Evolutionary conservation across 1,140 invertebrate species (phyloP), one percentile per base, ranked within the genome.

Genomic region (Drosophila takahashii): DNA sequence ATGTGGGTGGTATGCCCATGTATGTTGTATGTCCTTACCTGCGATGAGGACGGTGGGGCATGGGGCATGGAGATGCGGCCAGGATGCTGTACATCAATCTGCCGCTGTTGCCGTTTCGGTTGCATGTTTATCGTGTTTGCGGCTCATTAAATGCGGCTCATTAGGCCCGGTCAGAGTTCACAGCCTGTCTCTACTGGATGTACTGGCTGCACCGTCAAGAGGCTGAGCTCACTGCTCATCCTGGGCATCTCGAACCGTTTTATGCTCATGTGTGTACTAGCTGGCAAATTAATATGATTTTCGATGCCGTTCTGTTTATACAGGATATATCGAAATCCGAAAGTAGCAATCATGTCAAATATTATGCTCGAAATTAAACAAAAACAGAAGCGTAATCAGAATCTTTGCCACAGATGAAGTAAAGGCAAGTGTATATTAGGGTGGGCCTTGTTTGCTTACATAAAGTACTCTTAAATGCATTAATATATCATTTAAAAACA

Each of bases 341-440:
- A 62, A 60, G 57, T 61, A 84, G 85, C 79, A 83, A 74, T 89
- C 77, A 83, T 52, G 77, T 84, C 79, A 89, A 83, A 87, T 87
- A 89, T 89, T 73, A 72, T 67, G 52, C 57, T 77, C 62, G 42
- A 79, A 70, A 73, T 79, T 60, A 70, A 79, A 76, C 78, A 86
- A 69, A 69, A 81, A 76, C 65, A 86, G 37, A 77, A 57, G 47
- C 67, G 48, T 56, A 73, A 73, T 79, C 59, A 87, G 61, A 79
- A 60, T 70, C 73, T 57, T 15, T 56, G 41, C n/a, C 57, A 74
- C 13, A 44, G 41, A 62, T 32, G 36, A 37, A 42, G 42, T 26
- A 27, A 15, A 1, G 15, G 16, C 9, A 15, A 36, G 13, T 4
- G 2, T 16, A 10, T 16, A 15, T 2, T 34, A 32, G 54, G 18